These are phyloP conservation scores for Takifugu bimaculatus DNA, from an alignment of 2,113 vertebrate genomes.

Conservation along the genomic window DNA sequence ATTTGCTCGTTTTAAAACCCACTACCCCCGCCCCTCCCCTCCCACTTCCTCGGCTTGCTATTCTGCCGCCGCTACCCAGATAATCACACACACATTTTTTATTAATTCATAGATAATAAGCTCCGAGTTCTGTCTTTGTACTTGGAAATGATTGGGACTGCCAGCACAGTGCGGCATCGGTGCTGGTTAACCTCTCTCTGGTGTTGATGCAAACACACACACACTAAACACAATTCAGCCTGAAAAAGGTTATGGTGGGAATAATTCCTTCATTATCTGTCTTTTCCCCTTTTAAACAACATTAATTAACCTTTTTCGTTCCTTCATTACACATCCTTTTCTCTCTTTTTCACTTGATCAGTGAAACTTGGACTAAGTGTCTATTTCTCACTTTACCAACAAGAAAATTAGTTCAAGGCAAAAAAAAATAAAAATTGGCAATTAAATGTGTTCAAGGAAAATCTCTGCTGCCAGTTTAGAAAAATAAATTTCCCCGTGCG, in stretches of 20 bases:
- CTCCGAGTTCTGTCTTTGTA: slow-evolving; percentile 52
- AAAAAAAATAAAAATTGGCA: not conserved
- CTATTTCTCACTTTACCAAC: not conserved
- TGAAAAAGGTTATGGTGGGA: slow-evolving; percentile 38
- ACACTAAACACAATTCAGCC: slow-evolving; percentile 9
- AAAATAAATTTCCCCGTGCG: not conserved
- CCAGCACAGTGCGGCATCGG: slow-evolving; percentile 33
- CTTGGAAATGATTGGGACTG: slow-evolving; percentile 52
- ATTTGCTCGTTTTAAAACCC: slow-evolving; percentile 73
- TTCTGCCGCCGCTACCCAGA: slow-evolving; percentile 38
- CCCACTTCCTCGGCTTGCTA: slow-evolving; percentile 28
- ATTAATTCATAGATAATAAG: slow-evolving; percentile 65
- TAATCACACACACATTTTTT: slow-evolving; percentile 59
- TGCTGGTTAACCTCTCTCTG: slow-evolving; percentile 49
- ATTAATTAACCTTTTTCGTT: too few relatives aligned
- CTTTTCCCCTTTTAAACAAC: too few relatives aligned
- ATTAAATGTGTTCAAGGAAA: not conserved
- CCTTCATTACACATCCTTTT: slow-evolving; percentile 1
- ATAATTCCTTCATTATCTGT: slow-evolving; percentile 13
- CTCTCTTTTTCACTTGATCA: not conserved
- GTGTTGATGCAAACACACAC: slow-evolving; percentile 29
- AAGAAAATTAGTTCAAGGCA: not conserved
- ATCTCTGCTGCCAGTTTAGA: not conserved
- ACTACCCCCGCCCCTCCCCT: slow-evolving; percentile 25
- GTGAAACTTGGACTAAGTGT: not conserved